Evolutionary conservation across 2,113 vertebrate genomes (phyloP).

Genomic region (Cephalopholis sonnerati): DNA sequence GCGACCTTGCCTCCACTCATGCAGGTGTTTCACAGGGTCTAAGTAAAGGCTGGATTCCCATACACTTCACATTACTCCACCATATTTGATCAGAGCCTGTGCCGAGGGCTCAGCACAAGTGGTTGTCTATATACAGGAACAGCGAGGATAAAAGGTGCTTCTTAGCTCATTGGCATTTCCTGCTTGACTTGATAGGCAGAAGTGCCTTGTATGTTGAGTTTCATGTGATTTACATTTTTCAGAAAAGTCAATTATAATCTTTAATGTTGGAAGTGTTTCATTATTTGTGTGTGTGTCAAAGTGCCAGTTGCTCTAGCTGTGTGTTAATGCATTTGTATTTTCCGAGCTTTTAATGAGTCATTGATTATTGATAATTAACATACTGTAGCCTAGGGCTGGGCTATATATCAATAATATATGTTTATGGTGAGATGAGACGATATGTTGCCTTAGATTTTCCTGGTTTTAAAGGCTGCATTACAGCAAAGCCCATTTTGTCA

Average conservation of each 20-base stretch:
- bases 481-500: too few relatives aligned
- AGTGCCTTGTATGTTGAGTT: neutral
- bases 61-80: neutral
- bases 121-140: neutral
- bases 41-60: neutral
- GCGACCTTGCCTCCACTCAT: neutral
- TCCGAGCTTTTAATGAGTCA: neutral
- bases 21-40: neutral
- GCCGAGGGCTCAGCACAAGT: neutral
- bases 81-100: neutral
- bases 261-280: neutral
- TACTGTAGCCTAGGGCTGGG: neutral
- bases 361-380: neutral
- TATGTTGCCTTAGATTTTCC: too few relatives aligned
- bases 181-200: neutral
- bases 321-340: neutral
- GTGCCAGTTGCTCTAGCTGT: neutral
- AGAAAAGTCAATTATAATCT: neutral
- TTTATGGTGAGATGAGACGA: too few relatives aligned
- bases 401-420: too few relatives aligned
- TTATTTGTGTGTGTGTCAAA: neutral
- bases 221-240: neutral
- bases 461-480: too few relatives aligned
- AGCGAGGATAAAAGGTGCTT: neutral
- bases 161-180: neutral